Evolutionary conservation across 92 coral and sea anemone species (phyloP).

Genomic region (Epizoanthus illoricatus): DNA sequence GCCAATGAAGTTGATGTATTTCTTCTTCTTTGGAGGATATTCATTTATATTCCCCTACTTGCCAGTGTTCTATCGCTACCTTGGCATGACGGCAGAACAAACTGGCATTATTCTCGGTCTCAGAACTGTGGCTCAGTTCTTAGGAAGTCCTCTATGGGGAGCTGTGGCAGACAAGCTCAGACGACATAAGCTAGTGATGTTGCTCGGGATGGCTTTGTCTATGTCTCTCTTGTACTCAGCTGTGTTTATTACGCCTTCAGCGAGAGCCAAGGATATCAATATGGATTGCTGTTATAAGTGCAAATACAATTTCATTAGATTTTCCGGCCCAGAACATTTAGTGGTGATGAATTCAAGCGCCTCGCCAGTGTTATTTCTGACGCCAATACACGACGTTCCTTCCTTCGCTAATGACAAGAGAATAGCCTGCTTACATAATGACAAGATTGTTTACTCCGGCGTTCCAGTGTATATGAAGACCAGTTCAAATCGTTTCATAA

Average conservation of each 20-base stretch:
- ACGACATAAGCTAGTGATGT: slow-evolving; percentile 57
- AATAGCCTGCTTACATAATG: not conserved
- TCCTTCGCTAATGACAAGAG: not conserved
- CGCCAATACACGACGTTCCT: not conserved
- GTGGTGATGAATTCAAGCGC: slow-evolving; percentile 4
- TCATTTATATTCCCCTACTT: slow-evolving; percentile 59
- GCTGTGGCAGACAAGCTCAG: slow-evolving; percentile 76
- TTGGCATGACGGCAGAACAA: slow-evolving; percentile 68
- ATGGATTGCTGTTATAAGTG: slow-evolving; percentile 16
- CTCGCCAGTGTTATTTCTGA: slow-evolving; percentile 9
- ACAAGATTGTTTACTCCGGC: not conserved
- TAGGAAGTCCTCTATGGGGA: slow-evolving; percentile 66
- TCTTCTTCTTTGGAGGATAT: slow-evolving; percentile 60
- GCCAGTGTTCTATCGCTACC: slow-evolving; percentile 67
- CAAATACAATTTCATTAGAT: not conserved
- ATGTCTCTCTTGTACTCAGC: slow-evolving; percentile 56
- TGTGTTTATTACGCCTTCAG: slow-evolving; percentile 49
- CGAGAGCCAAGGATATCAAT: not conserved
- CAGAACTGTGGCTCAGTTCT: slow-evolving; percentile 63
- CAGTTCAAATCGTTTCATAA: not conserved
- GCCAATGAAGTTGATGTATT: slow-evolving; percentile 67
- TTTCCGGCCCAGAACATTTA: not conserved
- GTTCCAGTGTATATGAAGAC: not conserved
- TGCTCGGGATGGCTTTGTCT: slow-evolving; percentile 46
- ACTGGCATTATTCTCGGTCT: slow-evolving; percentile 66